Evolutionary conservation across 2,113 vertebrate genomes (phyloP), one percentile per base, ranked within the genome.

Genomic region (Hemichromis elongatus): DNA sequence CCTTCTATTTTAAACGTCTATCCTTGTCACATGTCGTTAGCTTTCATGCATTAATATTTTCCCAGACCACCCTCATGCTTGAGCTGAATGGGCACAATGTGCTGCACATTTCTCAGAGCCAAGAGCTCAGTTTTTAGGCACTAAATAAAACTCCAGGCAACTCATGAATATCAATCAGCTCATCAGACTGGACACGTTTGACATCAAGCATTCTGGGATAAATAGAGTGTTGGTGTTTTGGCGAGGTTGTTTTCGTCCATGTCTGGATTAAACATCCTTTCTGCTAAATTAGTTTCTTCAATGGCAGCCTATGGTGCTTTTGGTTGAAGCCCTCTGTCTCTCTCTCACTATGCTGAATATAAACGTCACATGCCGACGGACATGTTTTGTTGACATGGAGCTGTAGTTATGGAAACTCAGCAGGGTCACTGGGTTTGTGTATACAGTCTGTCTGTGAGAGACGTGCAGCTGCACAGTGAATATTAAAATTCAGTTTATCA

Each of bases 401-500:
- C 89, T 73, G 93, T 95, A 54, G 84, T 91, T 86, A 94, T 94
- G 82, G 93, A 80, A 94, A 94, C 91, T 33, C 90, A 80, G 84
- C 87, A 53, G 90, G 93, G 92, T 88, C 86, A 89, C 81, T 77
- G 56, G 70, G 82, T 92, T 88, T 91, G 77, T 94, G 81, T 90
- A 84, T 82, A 86, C 61, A 81, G 53, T 81, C 14, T 55, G 28
- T 82, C 73, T 85, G 57, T 77, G 35, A 68, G 75, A 53, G 80
- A 83, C 4, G 2, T 59, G 77, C 35, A 45, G 35, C 59, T 88
- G 79, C 81, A 63, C 61, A 57, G 42, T 81, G 78, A 83, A 81
- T 70, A 89, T 81, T 84, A 82, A 86, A 84, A 70, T 70, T 75
- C 53, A 79, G 50, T 84, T 90, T 86, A 87, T 91, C 80, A 57